Evolutionary conservation across 2,797 vertebrate species (phyloP), one percentile per base, ranked within the genome.

Genomic region (Neosilurus mollespiculum): DNA sequence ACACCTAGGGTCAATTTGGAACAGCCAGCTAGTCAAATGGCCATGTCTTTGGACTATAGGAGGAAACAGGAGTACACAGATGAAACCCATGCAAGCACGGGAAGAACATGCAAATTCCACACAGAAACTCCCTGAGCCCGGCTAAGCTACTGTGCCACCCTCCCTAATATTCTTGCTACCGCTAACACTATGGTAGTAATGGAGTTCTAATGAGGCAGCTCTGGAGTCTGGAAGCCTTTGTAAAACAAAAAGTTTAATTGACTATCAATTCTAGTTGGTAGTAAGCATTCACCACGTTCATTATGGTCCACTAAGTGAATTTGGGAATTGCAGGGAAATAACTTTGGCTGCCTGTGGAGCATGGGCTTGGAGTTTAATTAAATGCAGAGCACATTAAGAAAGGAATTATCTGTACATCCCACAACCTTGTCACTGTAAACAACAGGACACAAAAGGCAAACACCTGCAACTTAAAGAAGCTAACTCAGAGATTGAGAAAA

Each of bases 331-430:
- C 30, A 76, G 54, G 18, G 72, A 34, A 76, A 76, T 61, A 76
- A 61, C 6, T 22, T 6, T 26, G 58, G 54, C 4, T 58, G 72
- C 54, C 10, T 37, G 49, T 15, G 64, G 9, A 53, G 26, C 37
- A 66, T 34, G 30, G 65, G 66, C 65, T 70, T 16, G 16, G 6
- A 80, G 77, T 54, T 69, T 65, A 70, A 73, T 84, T 65, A 80
- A 66, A 80, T 53, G 66, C 14, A 4, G 54, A 49, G 62, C 18
- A 69, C 75, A 56, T 54, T n/a, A 69, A 56, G 22, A 71, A 5
- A 61, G 37, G 34, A 79, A 71, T 78, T 78, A 71, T 62, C 37
- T 49, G n/a, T 71, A 62, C 76, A 83, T 24, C 82, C 65, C n/a
- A 62, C 58, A 78, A 30, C 20, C 24, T 7, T 26, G 73, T 78